phyloP scores from a whole-genome alignment of 2,888 invertebrate species.

The Hypomecis atomaria region DNA sequence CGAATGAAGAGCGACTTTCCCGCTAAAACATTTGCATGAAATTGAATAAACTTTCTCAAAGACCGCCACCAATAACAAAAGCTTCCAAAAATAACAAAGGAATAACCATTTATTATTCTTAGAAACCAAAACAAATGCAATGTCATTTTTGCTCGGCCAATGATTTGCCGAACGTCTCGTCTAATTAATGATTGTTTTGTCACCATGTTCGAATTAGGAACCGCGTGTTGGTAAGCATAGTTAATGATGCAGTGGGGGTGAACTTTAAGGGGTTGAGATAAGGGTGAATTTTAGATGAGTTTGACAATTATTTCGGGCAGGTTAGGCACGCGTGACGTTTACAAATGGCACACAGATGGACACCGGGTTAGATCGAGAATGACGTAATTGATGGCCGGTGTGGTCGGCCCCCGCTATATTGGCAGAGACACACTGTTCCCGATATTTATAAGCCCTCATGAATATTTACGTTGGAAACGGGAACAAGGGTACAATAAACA shows the following conservation, averaged over 20 bases:
- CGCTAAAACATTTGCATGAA: slow-evolving; percentile 12
- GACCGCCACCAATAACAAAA: slow-evolving; percentile 16
- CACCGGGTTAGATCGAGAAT: slow-evolving; percentile 73
- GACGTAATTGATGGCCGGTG: slow-evolving; percentile 74
- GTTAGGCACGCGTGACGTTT: slow-evolving; percentile 64
- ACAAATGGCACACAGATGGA: slow-evolving; percentile 76
- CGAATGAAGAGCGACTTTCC: slow-evolving; percentile 6
- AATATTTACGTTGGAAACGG: slow-evolving; percentile 51
- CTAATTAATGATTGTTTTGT: slow-evolving; percentile 76
- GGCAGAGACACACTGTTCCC: slow-evolving; percentile 51
- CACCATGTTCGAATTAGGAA: slow-evolving; percentile 64
- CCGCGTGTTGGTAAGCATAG: slow-evolving; percentile 52
- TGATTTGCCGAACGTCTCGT: slow-evolving; percentile 70
- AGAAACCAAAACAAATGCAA: slow-evolving; percentile 57
- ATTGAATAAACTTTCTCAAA: slow-evolving; percentile 12
- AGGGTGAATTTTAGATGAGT: slow-evolving; percentile 42
- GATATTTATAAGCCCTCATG: slow-evolving; percentile 54
- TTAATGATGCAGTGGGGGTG: slow-evolving; percentile 26
- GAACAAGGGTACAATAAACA: slow-evolving; percentile 42
- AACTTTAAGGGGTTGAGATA: slow-evolving; percentile 43
- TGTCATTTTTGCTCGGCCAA: slow-evolving; percentile 63
- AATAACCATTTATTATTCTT: slow-evolving; percentile 40
- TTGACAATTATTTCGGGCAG: slow-evolving; percentile 42
- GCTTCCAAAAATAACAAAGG: slow-evolving; percentile 28
- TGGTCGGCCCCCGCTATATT: slow-evolving; percentile 56